Base-by-base conservation (phyloP, 2,113 vertebrate species). In the Brienomyrus brachyistius region DNA sequence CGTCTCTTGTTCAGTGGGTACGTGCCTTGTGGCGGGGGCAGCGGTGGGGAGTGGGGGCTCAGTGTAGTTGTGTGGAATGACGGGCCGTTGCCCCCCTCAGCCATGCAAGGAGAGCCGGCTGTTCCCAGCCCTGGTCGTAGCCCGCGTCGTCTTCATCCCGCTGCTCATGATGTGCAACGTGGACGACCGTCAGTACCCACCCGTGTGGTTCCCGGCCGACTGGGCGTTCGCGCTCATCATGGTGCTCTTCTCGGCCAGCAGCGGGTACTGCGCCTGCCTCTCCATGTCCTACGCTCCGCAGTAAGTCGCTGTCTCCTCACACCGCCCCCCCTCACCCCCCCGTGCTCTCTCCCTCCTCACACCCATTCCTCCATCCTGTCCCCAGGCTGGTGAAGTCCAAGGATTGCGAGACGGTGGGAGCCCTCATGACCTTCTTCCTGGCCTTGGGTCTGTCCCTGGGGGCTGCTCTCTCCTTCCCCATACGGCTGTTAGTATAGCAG, bases 351-450 rank as follows among this genome's bases (percentile, higher is more conserved):
- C 62, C 11, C 31, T 17, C 17, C 74, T 43, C 35, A 43, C 40
- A 17, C 17, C 0, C 31, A 4, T 51, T 51, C 43, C 77, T 86
- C 82, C 52, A 43, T 80, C 82, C 23, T 48, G 8, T 50, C 5
- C 82, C 9, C 90, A 98, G 97, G 92, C 94, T 96, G 4, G 97
- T 97, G 83, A 92, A 94, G 59, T 92, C 95, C 0, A 95, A 97
- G 0, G 97, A 98, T 91, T 94, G 94, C 0, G 97, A 97, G 92
- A 95, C 96, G 19, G 96, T 97, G 0, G 97, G 97, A 0, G 92
- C 96, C 54, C 94, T 98, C 90, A 97, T 98, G 97, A 97, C 97
- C 1, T 97, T 97, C 93, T 98, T 98, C 90, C 93, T 98, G 91
- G 96, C 97, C 0, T 93, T 98, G 92, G 97, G 97, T 11, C 93